Percentiles rank a stretch among this genome's conserved stretches.
phyloP scores from a whole-genome alignment of 1,140 invertebrate species.

The Drosophila novamexicana region DNA sequence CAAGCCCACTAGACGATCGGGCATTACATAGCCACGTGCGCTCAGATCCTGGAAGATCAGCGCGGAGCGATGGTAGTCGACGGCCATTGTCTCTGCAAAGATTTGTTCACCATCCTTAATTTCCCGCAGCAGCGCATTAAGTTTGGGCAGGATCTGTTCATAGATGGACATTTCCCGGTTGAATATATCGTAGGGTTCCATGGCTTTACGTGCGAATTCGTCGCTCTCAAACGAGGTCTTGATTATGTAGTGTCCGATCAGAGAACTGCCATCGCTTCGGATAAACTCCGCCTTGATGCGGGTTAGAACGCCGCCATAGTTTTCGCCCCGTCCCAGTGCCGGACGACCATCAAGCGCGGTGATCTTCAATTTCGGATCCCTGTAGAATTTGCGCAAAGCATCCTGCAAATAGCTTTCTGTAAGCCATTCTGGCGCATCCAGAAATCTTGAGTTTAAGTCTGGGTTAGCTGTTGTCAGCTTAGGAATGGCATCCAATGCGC shows the following conservation, averaged over 20 bases:
- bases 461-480: slow-evolving; percentile 16
- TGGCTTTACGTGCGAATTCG: slow-evolving; percentile 62
- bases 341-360: slow-evolving; percentile 53
- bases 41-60: slow-evolving; percentile 80
- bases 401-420: slow-evolving; percentile 62
- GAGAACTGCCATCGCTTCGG: slow-evolving; percentile 29
- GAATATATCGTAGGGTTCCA: slow-evolving; percentile 81
- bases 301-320: slow-evolving; percentile 75
- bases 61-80: slow-evolving; percentile 64
- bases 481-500: slow-evolving; percentile 61
- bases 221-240: slow-evolving; percentile 77
- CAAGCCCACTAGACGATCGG: slow-evolving; percentile 85
- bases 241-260: slow-evolving; percentile 60
- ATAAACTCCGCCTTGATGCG: slow-evolving; percentile 59
- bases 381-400: slow-evolving; percentile 56
- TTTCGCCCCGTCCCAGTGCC: slow-evolving; percentile 78
- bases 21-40: slow-evolving; percentile 84
- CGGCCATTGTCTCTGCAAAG: slow-evolving; percentile 72
- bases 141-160: slow-evolving; percentile 73
- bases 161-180: slow-evolving; percentile 82
- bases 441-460: slow-evolving; percentile 9
- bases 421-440: slow-evolving; percentile 69
- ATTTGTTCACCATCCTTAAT: slow-evolving; percentile 68
- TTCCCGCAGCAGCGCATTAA: slow-evolving; percentile 62
- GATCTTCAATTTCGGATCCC: slow-evolving; percentile 57